Percentiles rank a stretch among this genome's conserved stretches.
Conservation (phyloP, 1,140 invertebrate genomes). For the Lasioglossum baleicum region DNA sequence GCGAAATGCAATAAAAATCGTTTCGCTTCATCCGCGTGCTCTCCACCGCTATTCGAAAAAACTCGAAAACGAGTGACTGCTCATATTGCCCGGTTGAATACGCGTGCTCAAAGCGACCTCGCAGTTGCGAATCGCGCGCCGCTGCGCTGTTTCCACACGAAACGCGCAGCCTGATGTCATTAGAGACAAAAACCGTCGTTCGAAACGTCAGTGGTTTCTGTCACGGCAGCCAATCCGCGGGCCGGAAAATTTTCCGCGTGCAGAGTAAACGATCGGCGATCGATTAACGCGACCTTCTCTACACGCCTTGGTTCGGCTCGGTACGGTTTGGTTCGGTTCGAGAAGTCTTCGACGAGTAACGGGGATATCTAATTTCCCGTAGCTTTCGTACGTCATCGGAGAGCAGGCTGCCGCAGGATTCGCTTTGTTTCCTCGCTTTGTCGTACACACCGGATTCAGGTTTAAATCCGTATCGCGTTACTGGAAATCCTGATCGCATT, state of each 20-base stretch:
- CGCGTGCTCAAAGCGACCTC: slow-evolving; percentile 27
- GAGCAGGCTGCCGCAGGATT: slow-evolving; percentile 8
- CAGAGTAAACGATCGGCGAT: not conserved
- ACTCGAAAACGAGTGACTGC: slow-evolving; percentile 58
- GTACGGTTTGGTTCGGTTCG: no score
- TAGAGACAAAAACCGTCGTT: slow-evolving; percentile 3
- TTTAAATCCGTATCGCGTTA: slow-evolving; percentile 35
- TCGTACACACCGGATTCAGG: slow-evolving; percentile 34
- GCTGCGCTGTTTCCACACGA: slow-evolving; percentile 11
- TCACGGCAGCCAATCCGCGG: no score
- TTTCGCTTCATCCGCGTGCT: slow-evolving; percentile 55
- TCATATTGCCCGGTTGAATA: slow-evolving; percentile 48
- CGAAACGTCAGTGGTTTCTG: not conserved
- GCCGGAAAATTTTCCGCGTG: not conserved
- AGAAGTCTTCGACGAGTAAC: slow-evolving; percentile 11
- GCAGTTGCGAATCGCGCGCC: not conserved
- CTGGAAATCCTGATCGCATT: slow-evolving; percentile 29
- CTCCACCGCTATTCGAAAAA: slow-evolving; percentile 49
- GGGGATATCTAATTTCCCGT: slow-evolving; percentile 36
- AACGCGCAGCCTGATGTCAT: slow-evolving; percentile 11
- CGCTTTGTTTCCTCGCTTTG: slow-evolving; percentile 28
- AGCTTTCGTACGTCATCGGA: slow-evolving; percentile 39
- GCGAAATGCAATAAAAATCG: slow-evolving; percentile 66
- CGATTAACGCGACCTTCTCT: no score
- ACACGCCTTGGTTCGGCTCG: no score